Conservation (phyloP, 2,888 invertebrate genomes). For the Brachyptera putata region DNA sequence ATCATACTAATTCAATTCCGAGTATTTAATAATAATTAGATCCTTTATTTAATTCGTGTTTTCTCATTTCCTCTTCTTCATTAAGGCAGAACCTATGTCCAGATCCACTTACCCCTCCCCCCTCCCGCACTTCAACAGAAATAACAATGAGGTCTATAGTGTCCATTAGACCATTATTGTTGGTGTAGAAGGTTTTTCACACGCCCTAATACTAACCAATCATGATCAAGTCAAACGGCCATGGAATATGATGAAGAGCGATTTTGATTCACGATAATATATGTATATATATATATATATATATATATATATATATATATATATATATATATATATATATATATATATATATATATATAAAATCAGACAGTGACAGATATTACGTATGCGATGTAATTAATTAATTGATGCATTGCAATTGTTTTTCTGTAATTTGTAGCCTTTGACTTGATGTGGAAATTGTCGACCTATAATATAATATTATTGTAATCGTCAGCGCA, state of each 20-base stretch:
- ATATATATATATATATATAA: no score
- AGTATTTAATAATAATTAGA: not conserved
- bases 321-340: no score
- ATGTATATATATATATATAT: not conserved
- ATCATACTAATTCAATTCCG: not conserved
- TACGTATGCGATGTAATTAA: no score
- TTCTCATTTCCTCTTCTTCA: constrained; percentile 5
- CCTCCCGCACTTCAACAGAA: not conserved
- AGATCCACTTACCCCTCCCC: not conserved
- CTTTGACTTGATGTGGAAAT: no score
- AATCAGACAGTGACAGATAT: no score
- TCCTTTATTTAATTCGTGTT: not conserved
- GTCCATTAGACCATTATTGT: constrained; percentile 12
- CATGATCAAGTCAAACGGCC: no score
- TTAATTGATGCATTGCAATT: no score
- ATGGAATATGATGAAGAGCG: not conserved
- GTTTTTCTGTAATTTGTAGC: no score
- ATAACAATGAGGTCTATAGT: not conserved
- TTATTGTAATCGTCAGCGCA: no score
- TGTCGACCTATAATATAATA: no score
- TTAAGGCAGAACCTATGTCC: not conserved
- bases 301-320: no score
- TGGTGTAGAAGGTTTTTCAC: constrained; percentile 7
- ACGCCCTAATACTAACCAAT: not conserved
- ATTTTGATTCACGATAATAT: not conserved